Conservation (phyloP, 2,113 vertebrate genomes). For the Sylvicapra grimmia region DNA sequence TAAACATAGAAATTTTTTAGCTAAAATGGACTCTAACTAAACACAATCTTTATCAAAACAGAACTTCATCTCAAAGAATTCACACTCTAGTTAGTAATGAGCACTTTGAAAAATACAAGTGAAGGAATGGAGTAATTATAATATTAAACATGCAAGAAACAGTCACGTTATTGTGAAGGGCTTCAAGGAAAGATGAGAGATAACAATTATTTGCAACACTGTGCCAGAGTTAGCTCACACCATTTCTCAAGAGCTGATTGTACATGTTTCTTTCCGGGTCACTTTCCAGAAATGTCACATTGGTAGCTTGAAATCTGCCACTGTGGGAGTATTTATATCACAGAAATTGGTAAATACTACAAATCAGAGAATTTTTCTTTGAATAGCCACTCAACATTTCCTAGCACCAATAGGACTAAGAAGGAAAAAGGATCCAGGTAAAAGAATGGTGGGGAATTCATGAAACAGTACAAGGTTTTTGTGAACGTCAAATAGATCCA, state of each 20-base stretch:
- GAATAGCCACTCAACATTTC: neutral
- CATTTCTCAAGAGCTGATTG: neutral
- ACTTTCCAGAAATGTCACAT: neutral
- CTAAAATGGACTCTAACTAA: neutral
- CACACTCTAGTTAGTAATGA: neutral
- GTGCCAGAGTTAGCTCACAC: neutral
- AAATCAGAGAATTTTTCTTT: neutral
- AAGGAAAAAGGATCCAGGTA: neutral
- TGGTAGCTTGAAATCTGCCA: neutral
- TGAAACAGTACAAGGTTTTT: neutral
- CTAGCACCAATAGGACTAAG: neutral
- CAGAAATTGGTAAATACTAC: neutral
- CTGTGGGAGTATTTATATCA: neutral
- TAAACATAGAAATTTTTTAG: neutral
- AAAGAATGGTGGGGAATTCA: neutral
- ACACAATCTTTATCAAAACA: neutral
- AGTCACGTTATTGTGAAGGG: neutral
- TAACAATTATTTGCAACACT: fast-evolving
- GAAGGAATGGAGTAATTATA: neutral
- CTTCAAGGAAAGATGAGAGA: neutral
- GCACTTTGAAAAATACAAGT: neutral
- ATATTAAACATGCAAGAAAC: neutral
- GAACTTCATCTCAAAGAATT: neutral
- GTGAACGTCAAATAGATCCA: neutral
- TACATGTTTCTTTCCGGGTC: neutral